These are phyloP conservation scores for Cheirogaleus medius DNA, from an alignment of 2,113 vertebrate genomes.

Conservation along the genomic window DNA sequence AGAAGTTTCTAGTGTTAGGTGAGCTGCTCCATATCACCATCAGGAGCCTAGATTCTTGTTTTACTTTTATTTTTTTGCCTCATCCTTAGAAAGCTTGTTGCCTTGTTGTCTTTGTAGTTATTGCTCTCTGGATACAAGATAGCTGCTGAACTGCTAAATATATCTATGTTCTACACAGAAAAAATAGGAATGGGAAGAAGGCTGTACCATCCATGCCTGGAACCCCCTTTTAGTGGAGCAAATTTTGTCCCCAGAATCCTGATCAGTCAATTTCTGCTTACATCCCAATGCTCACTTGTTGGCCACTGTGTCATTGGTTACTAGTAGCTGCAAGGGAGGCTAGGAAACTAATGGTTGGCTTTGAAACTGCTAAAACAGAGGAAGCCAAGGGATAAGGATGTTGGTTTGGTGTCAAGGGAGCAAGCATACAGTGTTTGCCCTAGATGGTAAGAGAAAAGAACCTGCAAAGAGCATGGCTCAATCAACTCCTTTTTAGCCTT, in stretches of 20 bases:
- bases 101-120: neutral
- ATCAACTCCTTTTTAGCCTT: neutral
- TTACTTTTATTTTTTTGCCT: neutral
- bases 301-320: neutral
- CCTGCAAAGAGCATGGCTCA: neutral
- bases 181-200: neutral
- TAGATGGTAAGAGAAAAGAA: neutral
- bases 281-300: neutral
- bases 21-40: neutral
- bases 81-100: neutral
- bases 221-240: neutral
- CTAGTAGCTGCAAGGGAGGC: neutral
- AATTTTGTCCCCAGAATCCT: neutral
- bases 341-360: neutral
- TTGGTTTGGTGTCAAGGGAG: neutral
- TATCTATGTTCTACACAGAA: neutral
- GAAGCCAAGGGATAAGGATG: neutral
- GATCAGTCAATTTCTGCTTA: neutral
- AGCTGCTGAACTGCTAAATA: neutral
- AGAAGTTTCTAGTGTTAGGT: neutral
- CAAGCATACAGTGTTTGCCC: neutral
- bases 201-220: neutral
- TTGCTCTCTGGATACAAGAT: neutral
- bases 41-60: neutral
- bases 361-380: neutral